Evolutionary conservation across 2,888 invertebrate species (phyloP).

Genomic region (Mayetiola destructor): DNA sequence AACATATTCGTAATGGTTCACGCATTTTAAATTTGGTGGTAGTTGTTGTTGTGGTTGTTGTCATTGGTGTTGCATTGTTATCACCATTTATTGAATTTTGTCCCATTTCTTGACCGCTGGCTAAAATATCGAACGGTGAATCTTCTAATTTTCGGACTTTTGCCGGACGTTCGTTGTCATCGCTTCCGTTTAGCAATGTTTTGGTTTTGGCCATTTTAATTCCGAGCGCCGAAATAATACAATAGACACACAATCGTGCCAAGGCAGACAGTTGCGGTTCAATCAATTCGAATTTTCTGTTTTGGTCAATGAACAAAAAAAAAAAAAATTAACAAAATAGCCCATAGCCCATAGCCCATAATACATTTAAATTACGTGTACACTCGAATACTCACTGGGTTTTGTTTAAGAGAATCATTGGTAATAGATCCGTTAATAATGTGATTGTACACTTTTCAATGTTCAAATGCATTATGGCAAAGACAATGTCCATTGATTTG

Average conservation of each 20-base stretch:
- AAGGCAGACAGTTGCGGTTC: slow-evolving; percentile 66
- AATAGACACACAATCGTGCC: slow-evolving; percentile 60
- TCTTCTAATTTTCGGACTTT: slow-evolving; percentile 12
- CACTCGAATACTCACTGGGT: not conserved
- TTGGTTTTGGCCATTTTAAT: not conserved
- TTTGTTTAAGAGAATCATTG: slow-evolving; percentile 1
- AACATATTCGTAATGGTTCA: slow-evolving; percentile 48
- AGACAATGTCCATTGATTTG: slow-evolving; percentile 5
- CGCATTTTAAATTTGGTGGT: slow-evolving; percentile 30
- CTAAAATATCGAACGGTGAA: not conserved
- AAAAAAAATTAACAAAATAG: not conserved
- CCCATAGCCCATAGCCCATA: too few species aligned
- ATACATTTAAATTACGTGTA: too few species aligned
- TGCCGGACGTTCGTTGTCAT: not conserved
- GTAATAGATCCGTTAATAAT: not conserved
- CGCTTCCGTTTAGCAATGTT: not conserved
- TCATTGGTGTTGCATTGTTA: slow-evolving; percentile 25
- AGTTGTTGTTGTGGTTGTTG: not conserved
- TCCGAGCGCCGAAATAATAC: slow-evolving; percentile 55
- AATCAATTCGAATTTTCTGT: slow-evolving; percentile 44
- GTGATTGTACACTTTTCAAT: slow-evolving; percentile 1
- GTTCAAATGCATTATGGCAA: slow-evolving; percentile 3
- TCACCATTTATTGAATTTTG: slow-evolving; percentile 26
- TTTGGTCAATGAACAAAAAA: not conserved
- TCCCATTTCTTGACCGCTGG: not conserved